phyloP scores from a whole-genome alignment of 2,888 invertebrate species.

The Cataglyphis livida region DNA sequence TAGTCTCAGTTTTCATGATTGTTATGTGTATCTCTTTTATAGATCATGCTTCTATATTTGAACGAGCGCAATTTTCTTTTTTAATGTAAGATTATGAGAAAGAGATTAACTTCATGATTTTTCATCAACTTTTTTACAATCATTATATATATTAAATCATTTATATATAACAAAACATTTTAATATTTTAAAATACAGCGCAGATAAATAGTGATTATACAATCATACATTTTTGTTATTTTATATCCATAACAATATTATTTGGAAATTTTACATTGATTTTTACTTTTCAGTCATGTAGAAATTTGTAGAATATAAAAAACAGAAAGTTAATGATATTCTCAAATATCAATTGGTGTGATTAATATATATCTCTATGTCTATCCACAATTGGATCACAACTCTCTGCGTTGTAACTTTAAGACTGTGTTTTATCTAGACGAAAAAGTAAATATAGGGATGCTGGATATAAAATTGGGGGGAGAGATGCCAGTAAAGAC shows the following conservation, averaged over 20 bases:
- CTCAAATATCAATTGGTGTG: constrained; percentile 29
- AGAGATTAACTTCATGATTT: neutral
- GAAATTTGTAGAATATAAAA: constrained; percentile 26
- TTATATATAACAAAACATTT: constrained; percentile 12
- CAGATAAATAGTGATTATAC: constrained; percentile 8
- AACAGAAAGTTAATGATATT: constrained; percentile 18
- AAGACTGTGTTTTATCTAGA: constrained; percentile 54
- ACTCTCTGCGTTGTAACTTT: constrained; percentile 54
- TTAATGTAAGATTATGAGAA: neutral
- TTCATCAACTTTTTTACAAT: constrained; percentile 3
- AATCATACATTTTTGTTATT: neutral
- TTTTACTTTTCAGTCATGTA: constrained; percentile 12
- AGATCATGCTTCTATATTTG: neutral
- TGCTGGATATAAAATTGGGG: constrained; percentile 51
- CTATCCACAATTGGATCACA: constrained; percentile 42
- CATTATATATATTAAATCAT: constrained; percentile 17
- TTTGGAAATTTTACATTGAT: neutral
- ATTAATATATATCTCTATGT: constrained; percentile 51
- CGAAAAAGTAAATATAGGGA: constrained; percentile 58
- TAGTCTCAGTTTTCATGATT: neutral
- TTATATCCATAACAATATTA: neutral
- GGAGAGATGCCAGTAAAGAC: constrained; percentile 72
- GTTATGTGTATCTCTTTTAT: constrained; percentile 27
- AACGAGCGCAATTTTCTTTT: constrained; percentile 10
- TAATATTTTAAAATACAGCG: constrained; percentile 19